A percentile compares a stretch with the other conserved stretches of the same genome.
Evolutionary conservation across 2,113 vertebrate genomes (phyloP).

Genomic region (Brachypteracias leptosomus): DNA sequence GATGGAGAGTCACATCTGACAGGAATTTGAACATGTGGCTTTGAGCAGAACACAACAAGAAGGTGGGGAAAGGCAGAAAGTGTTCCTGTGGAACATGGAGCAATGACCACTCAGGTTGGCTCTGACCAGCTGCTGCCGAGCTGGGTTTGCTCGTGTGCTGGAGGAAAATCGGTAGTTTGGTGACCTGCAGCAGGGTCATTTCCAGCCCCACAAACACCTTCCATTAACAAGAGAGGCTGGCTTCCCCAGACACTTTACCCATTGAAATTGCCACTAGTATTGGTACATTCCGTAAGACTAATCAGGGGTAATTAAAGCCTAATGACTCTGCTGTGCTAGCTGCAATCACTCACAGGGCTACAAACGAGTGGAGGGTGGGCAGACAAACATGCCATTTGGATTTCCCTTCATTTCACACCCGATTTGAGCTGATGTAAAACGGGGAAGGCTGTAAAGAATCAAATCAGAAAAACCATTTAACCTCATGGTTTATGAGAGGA

Average conservation of each 20-base stretch:
- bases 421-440: neutral
- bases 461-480: conserved; percentile 5
- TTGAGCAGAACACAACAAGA: neutral
- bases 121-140: neutral
- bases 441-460: conserved; percentile 14
- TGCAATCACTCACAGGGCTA: neutral
- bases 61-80: neutral
- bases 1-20: fast-evolving
- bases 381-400: neutral
- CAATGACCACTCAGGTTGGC: fast-evolving
- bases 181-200: neutral
- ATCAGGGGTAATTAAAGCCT: conserved; percentile 5
- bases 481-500: neutral
- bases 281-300: neutral
- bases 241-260: neutral
- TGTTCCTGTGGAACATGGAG: fast-evolving
- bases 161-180: fast-evolving
- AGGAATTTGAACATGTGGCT: fast-evolving
- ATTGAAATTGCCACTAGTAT: neutral
- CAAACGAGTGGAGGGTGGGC: fast-evolving
- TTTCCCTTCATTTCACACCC: neutral
- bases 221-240: fast-evolving
- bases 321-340: neutral
- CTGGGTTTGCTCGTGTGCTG: neutral
- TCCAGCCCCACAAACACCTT: neutral